These are phyloP conservation scores for Neoseiulus cucumeris DNA, from an alignment of 1,140 invertebrate species.

Conservation along the genomic window DNA sequence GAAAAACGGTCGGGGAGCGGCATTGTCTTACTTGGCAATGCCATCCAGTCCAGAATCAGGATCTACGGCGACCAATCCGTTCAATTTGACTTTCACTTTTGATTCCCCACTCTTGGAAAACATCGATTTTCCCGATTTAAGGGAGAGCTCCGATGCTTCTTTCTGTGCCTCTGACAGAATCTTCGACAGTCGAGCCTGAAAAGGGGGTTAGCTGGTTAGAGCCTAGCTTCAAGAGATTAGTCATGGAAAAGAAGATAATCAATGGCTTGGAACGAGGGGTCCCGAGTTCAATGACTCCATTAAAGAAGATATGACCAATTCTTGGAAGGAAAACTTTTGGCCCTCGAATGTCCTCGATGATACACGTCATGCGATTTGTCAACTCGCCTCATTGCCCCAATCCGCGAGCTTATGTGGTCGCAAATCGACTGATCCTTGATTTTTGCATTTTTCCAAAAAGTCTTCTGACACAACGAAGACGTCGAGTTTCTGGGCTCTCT, in stretches of 20 bases:
- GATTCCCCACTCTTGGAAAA: conserved; percentile 24
- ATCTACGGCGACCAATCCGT: conserved; percentile 64
- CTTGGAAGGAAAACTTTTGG: too few species aligned
- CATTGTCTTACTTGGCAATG: conserved; percentile 7
- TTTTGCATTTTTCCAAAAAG: conserved; percentile 43
- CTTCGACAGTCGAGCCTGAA: too few species aligned
- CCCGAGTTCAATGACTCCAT: too few species aligned
- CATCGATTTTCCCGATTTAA: conserved; percentile 14
- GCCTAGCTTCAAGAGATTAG: too few species aligned
- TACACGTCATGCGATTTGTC: not conserved
- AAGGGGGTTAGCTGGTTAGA: too few species aligned
- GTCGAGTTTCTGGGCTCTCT: conserved; percentile 40
- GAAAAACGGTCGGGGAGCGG: too few species aligned
- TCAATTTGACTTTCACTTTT: conserved; percentile 51
- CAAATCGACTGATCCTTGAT: conserved; percentile 23
- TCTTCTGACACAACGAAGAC: conserved; percentile 57
- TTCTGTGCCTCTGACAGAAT: too few species aligned
- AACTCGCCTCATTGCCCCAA: conserved; percentile 19
- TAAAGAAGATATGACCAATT: too few species aligned
- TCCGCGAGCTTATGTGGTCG: conserved; percentile 14
- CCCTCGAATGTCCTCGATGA: too few species aligned
- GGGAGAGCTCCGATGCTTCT: too few species aligned
- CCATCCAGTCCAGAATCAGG: conserved; percentile 45
- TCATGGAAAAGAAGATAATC: too few species aligned
- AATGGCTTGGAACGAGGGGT: too few species aligned